Base-by-base conservation (phyloP, 2,113 vertebrate species). In the Oceanites oceanicus region DNA sequence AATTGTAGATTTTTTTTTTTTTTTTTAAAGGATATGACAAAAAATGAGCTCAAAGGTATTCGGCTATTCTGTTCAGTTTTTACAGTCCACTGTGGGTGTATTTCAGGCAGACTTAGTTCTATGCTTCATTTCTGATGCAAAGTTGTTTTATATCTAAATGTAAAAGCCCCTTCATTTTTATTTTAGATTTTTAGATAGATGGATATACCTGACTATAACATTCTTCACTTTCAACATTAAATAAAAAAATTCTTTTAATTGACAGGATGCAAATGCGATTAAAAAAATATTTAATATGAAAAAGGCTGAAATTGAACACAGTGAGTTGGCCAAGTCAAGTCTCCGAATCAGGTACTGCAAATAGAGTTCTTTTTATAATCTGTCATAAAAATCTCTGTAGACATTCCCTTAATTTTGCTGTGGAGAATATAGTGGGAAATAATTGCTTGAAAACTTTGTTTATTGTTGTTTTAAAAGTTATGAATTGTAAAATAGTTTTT, bases 201-300 rank as follows among this genome's bases (percentile, higher is more conserved):
- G 40, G 22, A 32, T 76, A 26, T 66, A 56, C 47, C 29, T 67
- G 61, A 29, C 29, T 73, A 14, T 70, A 84, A 13, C 26, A 8
- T 80, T 76, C 18, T 52, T 72, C 30, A 34, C 62, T 95, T 89
- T 70, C 14, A 67, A 10, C 75, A 70, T 56, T 95, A 96, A 96
- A 77, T 71, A 96, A 96, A 65, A n/a, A 55, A 73, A n/a, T 94
- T 94, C 92, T 91, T 97, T 91, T 79, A 84, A 38, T 92, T 97
- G 90, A 96, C 98, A 99, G 99, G 99, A 99, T 98, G 99, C 99
- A 96, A 99, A 99, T 98, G 99, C 99, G 13, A 99, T 99, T 96
- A 99, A 99, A 98, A 99, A 99, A 98, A 97, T 99, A 89, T 99
- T 99, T 98, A 98, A 99, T 80, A 99, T 99, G 97, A 99, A 99